Base-by-base conservation (phyloP, 2,113 vertebrate species). In the Cavia porcellus region DNA sequence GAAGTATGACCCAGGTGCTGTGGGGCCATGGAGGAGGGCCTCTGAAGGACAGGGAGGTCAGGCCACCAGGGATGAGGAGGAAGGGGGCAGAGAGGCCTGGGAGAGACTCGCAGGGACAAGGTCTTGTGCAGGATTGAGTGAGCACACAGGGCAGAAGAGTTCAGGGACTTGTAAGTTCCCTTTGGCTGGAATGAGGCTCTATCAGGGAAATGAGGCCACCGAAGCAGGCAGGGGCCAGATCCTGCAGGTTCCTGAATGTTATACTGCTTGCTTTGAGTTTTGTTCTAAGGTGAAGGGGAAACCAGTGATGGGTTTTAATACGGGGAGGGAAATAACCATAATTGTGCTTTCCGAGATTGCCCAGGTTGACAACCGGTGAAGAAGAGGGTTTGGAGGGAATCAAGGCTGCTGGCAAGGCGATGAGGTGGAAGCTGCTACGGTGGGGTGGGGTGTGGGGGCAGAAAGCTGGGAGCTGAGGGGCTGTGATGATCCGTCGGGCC, bases 251-350 rank as follows among this genome's bases (percentile, higher is more conserved):
- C 77, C 81, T 52, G 50, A 70, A 12, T 19, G 47, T 30, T 52
- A 11, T 1, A 2, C 50, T 79, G 88, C 57, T 86, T 38, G 57
- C 45, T 90, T 90, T 86, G 59, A 32, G 38, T 89, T 90, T 90
- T 85, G 74, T 50, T 70, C 35, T 70, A 87, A 85, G 77, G 22
- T 30, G 42, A 95, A 87, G 28, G 85, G 85, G 38, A 28, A 20
- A 12, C 62, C 80, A n/a, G 3, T 61, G 61, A 42, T 47, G 11
- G 68, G 38, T 74, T 74, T 72, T 72, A 80, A 28, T 38, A 50
- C 50, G 70, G 30, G 75, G 75, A 80, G 75, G 75, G 14, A 84
- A 72, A 38, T 77, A 50, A 35, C 70, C 17, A 28, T 38, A 75
- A 52, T 22, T 24, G 2, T 59, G 66, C 72, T 94, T 52, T 86